phyloP scores from a whole-genome alignment of 2,797 vertebrate genomes.

The Merluccius polli region DNA sequence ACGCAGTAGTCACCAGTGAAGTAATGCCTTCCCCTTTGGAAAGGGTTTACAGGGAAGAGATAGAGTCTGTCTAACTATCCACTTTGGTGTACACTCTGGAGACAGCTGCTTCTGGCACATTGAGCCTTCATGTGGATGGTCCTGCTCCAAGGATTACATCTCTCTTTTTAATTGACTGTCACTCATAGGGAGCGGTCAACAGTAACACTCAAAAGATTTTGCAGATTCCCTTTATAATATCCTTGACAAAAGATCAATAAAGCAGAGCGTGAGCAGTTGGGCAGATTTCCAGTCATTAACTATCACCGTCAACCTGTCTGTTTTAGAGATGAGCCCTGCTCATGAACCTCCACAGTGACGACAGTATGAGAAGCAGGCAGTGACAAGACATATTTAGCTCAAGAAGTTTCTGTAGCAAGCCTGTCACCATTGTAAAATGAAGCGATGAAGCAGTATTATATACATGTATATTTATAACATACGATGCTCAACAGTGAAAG shows the following conservation, averaged over 20 bases:
- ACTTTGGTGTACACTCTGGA: slow-evolving; percentile 39
- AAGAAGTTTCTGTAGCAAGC: not conserved
- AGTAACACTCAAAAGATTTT: slow-evolving; percentile 50
- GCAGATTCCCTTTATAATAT: slow-evolving; percentile 65
- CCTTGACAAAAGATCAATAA: slow-evolving; percentile 73
- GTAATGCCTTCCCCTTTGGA: slow-evolving; percentile 28
- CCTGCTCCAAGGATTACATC: slow-evolving; percentile 53
- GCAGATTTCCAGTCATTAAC: slow-evolving; percentile 68
- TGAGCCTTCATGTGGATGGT: slow-evolving; percentile 53
- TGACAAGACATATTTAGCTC: not conserved
- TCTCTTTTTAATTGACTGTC: slow-evolving; percentile 69
- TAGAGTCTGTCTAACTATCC: not conserved
- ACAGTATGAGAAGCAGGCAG: not conserved
- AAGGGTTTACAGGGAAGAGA: slow-evolving; percentile 6
- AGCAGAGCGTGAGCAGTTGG: slow-evolving; percentile 52
- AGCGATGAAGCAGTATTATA: not conserved
- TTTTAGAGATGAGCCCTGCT: slow-evolving; percentile 26
- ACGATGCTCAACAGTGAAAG: too few species aligned
- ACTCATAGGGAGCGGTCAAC: slow-evolving; percentile 59
- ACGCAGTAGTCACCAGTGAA: slow-evolving; percentile 17
- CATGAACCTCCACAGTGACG: slow-evolving; percentile 25
- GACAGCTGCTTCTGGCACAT: slow-evolving; percentile 36
- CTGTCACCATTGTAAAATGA: not conserved
- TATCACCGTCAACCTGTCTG: slow-evolving; percentile 58
- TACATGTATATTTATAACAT: not conserved